Percentiles rank a stretch among this genome's conserved stretches.
These are phyloP conservation scores for Micromesistius poutassou DNA, from an alignment of 2,797 vertebrate genomes.

Conservation along the genomic window DNA sequence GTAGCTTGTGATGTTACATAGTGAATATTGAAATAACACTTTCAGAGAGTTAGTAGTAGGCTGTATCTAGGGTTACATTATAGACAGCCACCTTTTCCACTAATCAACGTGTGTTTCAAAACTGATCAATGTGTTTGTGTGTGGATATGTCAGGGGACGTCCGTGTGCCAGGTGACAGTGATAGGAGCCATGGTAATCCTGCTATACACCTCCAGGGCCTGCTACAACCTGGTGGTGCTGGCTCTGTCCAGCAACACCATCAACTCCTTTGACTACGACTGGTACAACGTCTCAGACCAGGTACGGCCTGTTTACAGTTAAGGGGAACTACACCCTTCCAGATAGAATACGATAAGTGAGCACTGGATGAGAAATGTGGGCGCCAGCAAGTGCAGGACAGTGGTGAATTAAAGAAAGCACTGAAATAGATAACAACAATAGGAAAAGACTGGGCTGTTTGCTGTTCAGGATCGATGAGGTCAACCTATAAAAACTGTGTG, in stretches of 20 bases:
- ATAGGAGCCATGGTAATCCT: slow-evolving; percentile 87
- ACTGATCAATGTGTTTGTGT: background rate
- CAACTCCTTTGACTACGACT: slow-evolving; percentile 92
- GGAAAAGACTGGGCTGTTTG: background rate
- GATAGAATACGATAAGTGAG: background rate
- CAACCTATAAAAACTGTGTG: background rate
- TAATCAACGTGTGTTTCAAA: background rate
- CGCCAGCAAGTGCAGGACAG: background rate
- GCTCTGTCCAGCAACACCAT: slow-evolving; percentile 83
- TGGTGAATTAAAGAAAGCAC: background rate
- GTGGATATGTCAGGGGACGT: slow-evolving; percentile 80
- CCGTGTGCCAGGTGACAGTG: slow-evolving; percentile 90
- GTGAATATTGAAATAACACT: background rate
- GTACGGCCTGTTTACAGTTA: slow-evolving; percentile 54
- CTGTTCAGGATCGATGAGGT: background rate
- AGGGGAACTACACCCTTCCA: background rate
- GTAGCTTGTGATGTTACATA: background rate
- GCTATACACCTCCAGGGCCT: slow-evolving; percentile 89
- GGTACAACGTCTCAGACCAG: slow-evolving; percentile 99
- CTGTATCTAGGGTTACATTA: background rate
- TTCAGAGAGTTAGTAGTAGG: background rate
- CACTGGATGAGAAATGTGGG: background rate
- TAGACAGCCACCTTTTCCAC: background rate
- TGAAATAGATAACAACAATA: background rate
- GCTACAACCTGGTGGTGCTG: slow-evolving; percentile 92